phyloP scores from a whole-genome alignment of 1,140 invertebrate genomes.

The Rhagoletis pomonella region DNA sequence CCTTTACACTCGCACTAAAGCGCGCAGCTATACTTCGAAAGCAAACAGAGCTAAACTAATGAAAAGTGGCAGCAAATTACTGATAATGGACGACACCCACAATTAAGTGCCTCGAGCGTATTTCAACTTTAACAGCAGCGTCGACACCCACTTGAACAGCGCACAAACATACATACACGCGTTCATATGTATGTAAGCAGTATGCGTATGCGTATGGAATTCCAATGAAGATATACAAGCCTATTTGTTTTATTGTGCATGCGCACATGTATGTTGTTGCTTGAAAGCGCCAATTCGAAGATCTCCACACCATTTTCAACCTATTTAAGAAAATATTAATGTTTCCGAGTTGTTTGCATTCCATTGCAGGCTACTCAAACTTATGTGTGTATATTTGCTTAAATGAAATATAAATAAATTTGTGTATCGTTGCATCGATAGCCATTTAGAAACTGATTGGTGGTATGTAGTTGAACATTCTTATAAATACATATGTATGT shows the following conservation, averaged over 20 bases:
- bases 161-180: neutral
- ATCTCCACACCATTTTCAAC: neutral
- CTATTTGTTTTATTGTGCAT: neutral
- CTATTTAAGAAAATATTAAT: conserved; percentile 23
- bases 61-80: conserved; percentile 32
- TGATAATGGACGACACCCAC: conserved; percentile 47
- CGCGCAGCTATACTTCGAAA: neutral
- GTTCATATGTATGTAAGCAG: neutral
- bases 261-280: neutral
- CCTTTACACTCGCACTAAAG: neutral
- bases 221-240: neutral
- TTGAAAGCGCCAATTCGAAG: neutral
- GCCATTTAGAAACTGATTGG: conserved; percentile 16
- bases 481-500: neutral
- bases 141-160: conserved; percentile 43
- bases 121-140: conserved; percentile 4
- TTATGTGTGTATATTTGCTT: neutral
- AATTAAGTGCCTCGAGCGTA: conserved; percentile 18
- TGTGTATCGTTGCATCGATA: neutral
- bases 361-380: neutral
- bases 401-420: neutral
- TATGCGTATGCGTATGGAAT: neutral
- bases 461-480: neutral
- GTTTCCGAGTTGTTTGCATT: neutral
- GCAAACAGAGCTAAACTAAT: conserved; percentile 2